A percentile compares a stretch with the other conserved stretches of the same genome.
These are phyloP conservation scores for Falco biarmicus DNA, from an alignment of 2,797 vertebrate genomes.

Conservation along the genomic window DNA sequence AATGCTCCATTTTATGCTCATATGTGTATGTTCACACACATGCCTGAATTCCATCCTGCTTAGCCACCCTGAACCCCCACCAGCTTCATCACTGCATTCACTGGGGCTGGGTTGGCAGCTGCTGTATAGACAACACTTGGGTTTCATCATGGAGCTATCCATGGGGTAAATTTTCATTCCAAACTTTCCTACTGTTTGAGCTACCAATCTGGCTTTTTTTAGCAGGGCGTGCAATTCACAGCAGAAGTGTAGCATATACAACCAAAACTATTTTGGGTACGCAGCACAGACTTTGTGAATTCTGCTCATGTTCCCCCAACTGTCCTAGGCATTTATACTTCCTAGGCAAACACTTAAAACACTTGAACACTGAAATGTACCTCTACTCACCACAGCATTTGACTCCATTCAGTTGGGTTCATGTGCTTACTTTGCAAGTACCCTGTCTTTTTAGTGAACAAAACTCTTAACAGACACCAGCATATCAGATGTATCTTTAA, in stretches of 20 bases:
- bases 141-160: background rate
- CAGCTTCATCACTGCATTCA: background rate
- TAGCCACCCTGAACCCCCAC: background rate
- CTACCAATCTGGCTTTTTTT: background rate
- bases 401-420: background rate
- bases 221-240: background rate
- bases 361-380: background rate
- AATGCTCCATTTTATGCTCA: background rate
- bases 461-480: background rate
- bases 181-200: background rate
- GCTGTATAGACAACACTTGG: background rate
- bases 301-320: background rate
- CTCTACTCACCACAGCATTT: fast-evolving
- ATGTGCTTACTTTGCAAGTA: background rate
- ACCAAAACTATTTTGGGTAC: background rate
- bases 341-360: background rate
- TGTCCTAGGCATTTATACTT: background rate
- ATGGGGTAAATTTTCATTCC: background rate
- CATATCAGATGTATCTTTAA: background rate
- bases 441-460: background rate
- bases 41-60: background rate
- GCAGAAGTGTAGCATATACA: background rate
- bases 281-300: background rate
- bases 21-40: background rate
- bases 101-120: background rate